These are phyloP conservation scores for Pelecanoides urinatrix DNA, from an alignment of 2,113 vertebrate species.

Conservation along the genomic window DNA sequence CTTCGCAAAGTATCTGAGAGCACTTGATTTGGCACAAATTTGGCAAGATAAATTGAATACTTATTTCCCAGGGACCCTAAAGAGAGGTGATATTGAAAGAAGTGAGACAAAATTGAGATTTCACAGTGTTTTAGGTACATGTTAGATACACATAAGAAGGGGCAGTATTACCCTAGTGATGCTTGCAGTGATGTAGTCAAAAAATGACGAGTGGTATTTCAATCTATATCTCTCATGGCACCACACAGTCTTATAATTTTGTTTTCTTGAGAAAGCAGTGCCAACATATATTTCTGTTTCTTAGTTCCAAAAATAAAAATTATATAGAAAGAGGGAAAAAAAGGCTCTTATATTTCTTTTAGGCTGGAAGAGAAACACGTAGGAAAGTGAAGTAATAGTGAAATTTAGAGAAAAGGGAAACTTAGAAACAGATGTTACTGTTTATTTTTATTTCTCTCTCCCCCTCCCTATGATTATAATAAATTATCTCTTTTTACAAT, in stretches of 20 bases:
- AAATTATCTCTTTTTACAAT: neutral
- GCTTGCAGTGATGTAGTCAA: neutral
- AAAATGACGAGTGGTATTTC: neutral
- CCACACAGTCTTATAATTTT: neutral
- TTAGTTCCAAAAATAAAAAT: neutral
- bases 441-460: conserved; percentile 24
- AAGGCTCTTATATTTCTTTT: neutral
- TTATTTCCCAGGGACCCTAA: neutral
- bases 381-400: neutral
- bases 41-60: neutral
- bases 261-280: neutral
- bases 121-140: neutral
- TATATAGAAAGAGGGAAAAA: neutral
- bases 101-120: neutral
- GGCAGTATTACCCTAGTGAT: neutral
- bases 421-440: neutral
- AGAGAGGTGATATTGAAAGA: neutral
- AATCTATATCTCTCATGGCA: neutral
- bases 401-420: neutral
- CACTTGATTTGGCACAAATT: neutral
- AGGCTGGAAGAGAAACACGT: neutral
- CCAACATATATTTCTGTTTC: neutral
- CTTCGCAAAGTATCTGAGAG: neutral
- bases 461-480: neutral
- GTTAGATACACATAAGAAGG: neutral